Evolutionary conservation across 2,888 invertebrate genomes (phyloP), one percentile per base, ranked within the genome.

Genomic region (Silvanus unidentatus): DNA sequence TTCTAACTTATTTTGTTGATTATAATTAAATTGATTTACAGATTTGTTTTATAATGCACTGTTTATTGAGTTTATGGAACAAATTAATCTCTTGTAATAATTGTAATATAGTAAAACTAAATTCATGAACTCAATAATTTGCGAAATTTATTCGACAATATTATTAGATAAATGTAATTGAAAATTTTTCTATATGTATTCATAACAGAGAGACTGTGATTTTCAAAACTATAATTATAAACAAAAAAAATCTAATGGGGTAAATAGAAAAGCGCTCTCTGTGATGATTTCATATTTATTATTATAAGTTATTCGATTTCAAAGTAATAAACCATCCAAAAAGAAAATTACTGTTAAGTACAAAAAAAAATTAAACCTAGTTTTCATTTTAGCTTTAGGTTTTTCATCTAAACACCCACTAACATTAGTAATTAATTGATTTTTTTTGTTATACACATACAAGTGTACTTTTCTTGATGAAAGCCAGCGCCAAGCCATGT

Each of bases 301-400:
- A 8, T 5, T 22, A 22, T 5, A 22, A 22, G 8, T 22, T 5
- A 22, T 22, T 22, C 8, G 22, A 8, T 22, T 22, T 22, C 4
- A 22, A 5, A 22, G 3, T 5, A 22, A 22, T 3, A 22, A 5
- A 22, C 22, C 22, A 22, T 22, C 22, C 22, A 16, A 37, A 37
- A 45, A 49, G 45, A 54, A 44, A 52, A 46, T 52, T 45, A 51
- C 54, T 52, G 50, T 50, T 34, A 48, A 54, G 52, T 52, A 49
- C 48, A 22, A 22, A 22, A 37, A 36, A 32, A 32, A 32, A 11
- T 32, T 32, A 32, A 32, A 32, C 10, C 8, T 22, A 22, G 22
- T 22, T 22, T 22, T 22, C 22, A 8, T 22, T 22, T 8, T 22
- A 22, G 22, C 3, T 22, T 22, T 22, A n/a, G n/a, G n/a, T n/a